Conservation (phyloP, 2,888 invertebrate species). For the Pyralis farinalis region DNA sequence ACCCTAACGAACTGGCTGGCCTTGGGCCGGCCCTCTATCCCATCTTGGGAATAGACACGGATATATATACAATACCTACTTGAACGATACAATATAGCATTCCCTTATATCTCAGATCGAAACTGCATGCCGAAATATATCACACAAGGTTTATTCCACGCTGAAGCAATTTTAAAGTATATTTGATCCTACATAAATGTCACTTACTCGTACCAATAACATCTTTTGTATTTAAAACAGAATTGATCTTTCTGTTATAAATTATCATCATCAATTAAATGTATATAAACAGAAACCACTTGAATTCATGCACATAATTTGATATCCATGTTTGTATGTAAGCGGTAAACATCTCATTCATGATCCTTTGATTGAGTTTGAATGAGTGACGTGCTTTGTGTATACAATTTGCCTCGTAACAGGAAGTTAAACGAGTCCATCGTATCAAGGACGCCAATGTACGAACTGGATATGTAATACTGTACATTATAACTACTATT, state of each 20-base stretch:
- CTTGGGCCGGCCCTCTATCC: conserved; percentile 59
- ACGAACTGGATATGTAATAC: conserved; percentile 50
- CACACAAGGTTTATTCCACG: no score
- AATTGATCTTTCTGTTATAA: no score
- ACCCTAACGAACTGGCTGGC: conserved; percentile 76
- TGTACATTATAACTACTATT: conserved; percentile 29
- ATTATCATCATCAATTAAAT: no score
- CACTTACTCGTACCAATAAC: no score
- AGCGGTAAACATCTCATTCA: conserved; percentile 74
- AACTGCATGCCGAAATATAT: no score
- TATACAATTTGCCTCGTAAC: conserved; percentile 65
- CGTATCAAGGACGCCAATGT: conserved; percentile 70
- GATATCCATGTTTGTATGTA: conserved; percentile 38
- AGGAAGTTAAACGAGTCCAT: conserved; percentile 72
- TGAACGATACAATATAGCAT: neutral
- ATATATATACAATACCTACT: neutral
- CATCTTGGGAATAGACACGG: conserved; percentile 11
- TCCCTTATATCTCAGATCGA: no score
- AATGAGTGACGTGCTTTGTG: conserved; percentile 74
- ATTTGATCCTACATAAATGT: no score
- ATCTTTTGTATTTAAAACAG: no score
- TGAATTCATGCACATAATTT: conserved; percentile 40
- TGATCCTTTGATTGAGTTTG: conserved; percentile 73
- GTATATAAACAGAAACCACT: conserved; percentile 53
- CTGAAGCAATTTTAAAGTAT: no score